Evolutionary conservation across 2,113 vertebrate genomes (phyloP).

Genomic region (Spilogale gracilis): DNA sequence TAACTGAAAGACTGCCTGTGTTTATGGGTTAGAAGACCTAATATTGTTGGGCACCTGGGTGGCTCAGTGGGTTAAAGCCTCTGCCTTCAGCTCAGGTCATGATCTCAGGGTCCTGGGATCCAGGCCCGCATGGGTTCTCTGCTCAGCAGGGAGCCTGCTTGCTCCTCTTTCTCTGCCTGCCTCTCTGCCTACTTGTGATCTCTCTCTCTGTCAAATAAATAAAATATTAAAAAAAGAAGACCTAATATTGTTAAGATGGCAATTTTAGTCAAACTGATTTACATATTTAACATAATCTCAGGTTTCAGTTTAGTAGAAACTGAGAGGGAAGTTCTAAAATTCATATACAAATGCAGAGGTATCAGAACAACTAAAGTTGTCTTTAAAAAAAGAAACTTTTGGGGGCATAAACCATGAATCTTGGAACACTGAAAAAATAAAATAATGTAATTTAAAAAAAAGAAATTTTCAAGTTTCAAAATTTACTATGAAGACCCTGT

Average conservation of each 20-base stretch:
- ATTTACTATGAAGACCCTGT: not conserved
- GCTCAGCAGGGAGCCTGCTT: too few relatives aligned
- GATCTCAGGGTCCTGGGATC: too few relatives aligned
- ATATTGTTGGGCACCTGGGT: not conserved
- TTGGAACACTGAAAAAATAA: too few relatives aligned
- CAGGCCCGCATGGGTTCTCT: too few relatives aligned
- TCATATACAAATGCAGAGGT: not conserved
- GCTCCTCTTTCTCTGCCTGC: too few relatives aligned
- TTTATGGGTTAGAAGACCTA: not conserved
- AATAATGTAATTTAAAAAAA: not conserved
- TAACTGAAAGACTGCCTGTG: not conserved
- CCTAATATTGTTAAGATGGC: not conserved
- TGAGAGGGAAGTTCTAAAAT: not conserved
- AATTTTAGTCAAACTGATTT: not conserved
- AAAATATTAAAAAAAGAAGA: not conserved
- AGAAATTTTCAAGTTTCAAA: not conserved
- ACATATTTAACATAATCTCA: not conserved
- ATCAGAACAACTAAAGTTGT: not conserved
- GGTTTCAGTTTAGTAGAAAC: not conserved
- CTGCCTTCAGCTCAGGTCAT: too few relatives aligned
- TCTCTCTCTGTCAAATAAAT: too few relatives aligned
- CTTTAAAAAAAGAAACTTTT: not conserved
- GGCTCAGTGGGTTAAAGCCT: too few relatives aligned
- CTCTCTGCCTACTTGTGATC: too few relatives aligned
- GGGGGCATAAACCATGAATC: too few relatives aligned